These are phyloP conservation scores for Resseliella maxima DNA, from an alignment of 2,888 invertebrate species.

Conservation along the genomic window DNA sequence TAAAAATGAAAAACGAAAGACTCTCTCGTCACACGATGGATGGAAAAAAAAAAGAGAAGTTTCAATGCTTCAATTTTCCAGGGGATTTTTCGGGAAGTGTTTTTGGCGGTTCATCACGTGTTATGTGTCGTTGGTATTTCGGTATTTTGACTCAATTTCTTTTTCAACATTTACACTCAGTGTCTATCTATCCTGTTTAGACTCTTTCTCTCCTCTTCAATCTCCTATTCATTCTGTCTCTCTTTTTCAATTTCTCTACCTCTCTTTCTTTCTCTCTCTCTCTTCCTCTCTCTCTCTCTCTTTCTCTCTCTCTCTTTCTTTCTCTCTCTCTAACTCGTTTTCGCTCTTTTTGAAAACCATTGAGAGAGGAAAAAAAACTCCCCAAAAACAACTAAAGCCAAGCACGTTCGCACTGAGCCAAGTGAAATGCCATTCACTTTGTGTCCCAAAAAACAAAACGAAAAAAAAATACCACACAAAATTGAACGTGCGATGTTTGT, in stretches of 20 bases:
- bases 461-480: background rate
- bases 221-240: background rate
- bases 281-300: background rate
- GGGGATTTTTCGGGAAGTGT: constrained; percentile 44
- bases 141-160: background rate
- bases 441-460: background rate
- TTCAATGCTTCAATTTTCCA: constrained; percentile 38
- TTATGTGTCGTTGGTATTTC: constrained; percentile 38
- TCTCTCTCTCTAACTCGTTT: background rate
- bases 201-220: background rate
- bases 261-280: background rate
- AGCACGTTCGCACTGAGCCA: constrained; percentile 29
- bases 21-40: background rate
- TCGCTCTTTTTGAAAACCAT: too few relatives aligned
- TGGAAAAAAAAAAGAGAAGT: constrained; percentile 11
- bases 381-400: constrained; percentile 19
- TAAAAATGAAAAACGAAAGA: background rate
- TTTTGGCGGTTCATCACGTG: constrained; percentile 53
- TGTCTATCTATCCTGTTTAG: too few relatives aligned
- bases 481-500: constrained; percentile 33
- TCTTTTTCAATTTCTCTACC: background rate
- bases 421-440: constrained; percentile 51
- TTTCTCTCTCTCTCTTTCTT: background rate
- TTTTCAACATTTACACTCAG: too few relatives aligned
- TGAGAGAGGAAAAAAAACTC: background rate